Base-by-base conservation (phyloP, 2,888 invertebrate species). In the Pammene fasciana region DNA sequence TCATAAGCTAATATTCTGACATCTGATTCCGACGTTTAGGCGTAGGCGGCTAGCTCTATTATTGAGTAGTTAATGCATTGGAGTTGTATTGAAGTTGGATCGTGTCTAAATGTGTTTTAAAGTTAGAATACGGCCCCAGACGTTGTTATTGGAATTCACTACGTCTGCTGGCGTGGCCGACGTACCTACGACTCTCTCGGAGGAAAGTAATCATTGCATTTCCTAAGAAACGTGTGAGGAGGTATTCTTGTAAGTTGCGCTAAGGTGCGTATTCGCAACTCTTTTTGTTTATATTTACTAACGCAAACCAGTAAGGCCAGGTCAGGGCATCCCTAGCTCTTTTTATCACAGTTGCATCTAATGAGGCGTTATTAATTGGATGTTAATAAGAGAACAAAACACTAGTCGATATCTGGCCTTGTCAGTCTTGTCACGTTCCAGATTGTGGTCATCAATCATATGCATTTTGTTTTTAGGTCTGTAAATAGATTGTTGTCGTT, bases 391-490 rank as follows among this genome's bases (percentile, higher is more conserved):
- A 78, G 73, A 81, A 84, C 81, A 80, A 80, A 83, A 85, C 84
- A 80, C 75, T 77, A 75, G 75, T 68, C 71, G 76, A 79, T 79
- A 81, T 82, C 79, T 86, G 85, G 82, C 88, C 89, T 89, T 89
- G 88, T 85, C 86, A 81, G 82, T 88, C 89, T 89, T 89, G 88
- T 85, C 86, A 81, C 72, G 76, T 75, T 81, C 75, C 77, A 83
- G 83, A 87, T 87, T 83, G 77, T 75, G 71, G 72, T 76, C 78
- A 83, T 86, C 82, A 85, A 86, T 86, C 87, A 86, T 79, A 64
- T 76, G 75, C 75, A 81, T 81, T 83, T 84, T 80, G 81, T 77
- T 77, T 26, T 73, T 68, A 75, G 72, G 76, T 78, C 80, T 82
- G 79, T 79, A 80, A 82, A 83, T 81, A 81, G 82, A 81, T 76